A percentile compares a stretch with the other conserved stretches of the same genome.
Conservation (phyloP, 1,140 invertebrate species). For the Eufriesea mexicana region DNA sequence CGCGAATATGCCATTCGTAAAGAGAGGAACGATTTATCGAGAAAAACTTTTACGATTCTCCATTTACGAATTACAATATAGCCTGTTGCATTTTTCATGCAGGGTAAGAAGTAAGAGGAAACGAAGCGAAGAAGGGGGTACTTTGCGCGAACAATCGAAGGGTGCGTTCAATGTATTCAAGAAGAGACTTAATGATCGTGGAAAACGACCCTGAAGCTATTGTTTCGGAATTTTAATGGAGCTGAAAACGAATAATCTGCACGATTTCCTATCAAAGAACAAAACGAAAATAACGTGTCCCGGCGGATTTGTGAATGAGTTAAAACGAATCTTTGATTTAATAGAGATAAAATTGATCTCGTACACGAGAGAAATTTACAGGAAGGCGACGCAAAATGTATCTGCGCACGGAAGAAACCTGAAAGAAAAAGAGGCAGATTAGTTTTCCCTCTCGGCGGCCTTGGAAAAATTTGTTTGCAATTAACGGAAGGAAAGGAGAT, state of each 20-base stretch:
- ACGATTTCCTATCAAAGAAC: neutral
- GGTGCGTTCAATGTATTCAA: neutral
- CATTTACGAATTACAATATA: neutral
- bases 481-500: conserved; percentile 57
- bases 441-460: neutral
- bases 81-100: neutral
- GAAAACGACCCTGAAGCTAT: neutral
- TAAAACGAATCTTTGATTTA: too few relatives aligned
- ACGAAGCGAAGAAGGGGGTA: neutral
- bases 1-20: neutral
- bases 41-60: neutral
- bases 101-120: neutral
- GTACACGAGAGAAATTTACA: neutral
- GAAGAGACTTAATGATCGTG: neutral
- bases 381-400: neutral
- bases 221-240: neutral
- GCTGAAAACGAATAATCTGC: neutral
- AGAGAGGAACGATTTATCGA: neutral
- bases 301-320: neutral
- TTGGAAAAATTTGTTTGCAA: conserved; percentile 19
- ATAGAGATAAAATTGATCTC: neutral
- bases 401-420: neutral
- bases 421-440: neutral
- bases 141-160: conserved; percentile 8
- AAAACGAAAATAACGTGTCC: neutral